Base-by-base conservation (phyloP, 2,113 vertebrate genomes). In the Anhinga anhinga region DNA sequence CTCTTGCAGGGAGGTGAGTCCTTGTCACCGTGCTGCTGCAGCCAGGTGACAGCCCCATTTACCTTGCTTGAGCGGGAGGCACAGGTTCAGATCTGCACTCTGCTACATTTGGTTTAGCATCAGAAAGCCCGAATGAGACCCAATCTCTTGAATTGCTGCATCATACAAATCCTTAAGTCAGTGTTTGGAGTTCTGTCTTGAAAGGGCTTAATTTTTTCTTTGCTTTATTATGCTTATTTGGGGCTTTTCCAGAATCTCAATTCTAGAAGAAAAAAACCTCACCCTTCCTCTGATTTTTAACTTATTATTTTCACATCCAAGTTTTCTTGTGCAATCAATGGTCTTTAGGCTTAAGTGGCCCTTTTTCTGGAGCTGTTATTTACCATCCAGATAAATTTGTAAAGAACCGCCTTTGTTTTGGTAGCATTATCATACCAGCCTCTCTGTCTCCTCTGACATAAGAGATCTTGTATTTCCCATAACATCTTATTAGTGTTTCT, bases 361-460 rank as follows among this genome's bases (percentile, higher is more conserved):
- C 42, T 86, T 91, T 65, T 81, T 49, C 67, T 95, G 86, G 86
- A 93, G 83, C 95, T 93, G 86, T 83, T 91, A 34, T 77, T 91
- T 95, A 73, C 63, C 40, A 49, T 44, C 55, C 52, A 52, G 47
- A 49, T 62, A 20, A 10, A 73, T 47, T 15, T 45, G 14, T 69
- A 80, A 80, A 86, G 72, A 93, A 13, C 45, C 83, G 40, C 59
- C 36, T 91, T 81, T 61, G 36, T 55, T 93, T 92, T 78, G 67
- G 40, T n/a, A 18, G 47, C n/a, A 29, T 56, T 22, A 42, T 93
- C 49, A 14, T 65, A 34, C 15, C 0, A 6, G 23, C 58, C 58
- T 88, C 71, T 89, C 36, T 55, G 80, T 69, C 58, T 89, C 20
- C 53, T 95, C 34, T 2, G 3, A 47, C 19, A 16, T 40, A 67